A percentile compares a stretch with the other conserved stretches of the same genome.
Conservation (phyloP, 2,113 vertebrate genomes). For the Motacilla tschutschensis region DNA sequence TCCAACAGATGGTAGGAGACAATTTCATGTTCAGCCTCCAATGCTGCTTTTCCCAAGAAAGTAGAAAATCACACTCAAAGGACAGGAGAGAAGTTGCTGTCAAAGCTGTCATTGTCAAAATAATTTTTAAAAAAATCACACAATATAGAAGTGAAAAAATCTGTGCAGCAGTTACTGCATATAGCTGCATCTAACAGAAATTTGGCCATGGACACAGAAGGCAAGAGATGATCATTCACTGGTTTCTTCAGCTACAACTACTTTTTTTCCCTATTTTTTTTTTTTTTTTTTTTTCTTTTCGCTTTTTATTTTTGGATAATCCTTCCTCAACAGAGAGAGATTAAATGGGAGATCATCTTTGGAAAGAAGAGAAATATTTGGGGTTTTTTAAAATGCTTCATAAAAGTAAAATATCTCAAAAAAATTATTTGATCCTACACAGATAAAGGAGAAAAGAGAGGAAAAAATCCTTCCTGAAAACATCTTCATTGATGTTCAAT, state of each 20-base stretch:
- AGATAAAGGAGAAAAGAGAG: background rate
- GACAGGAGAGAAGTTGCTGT: background rate
- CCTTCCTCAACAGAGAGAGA: background rate
- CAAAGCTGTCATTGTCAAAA: background rate
- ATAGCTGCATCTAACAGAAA: background rate
- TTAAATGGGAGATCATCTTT: background rate
- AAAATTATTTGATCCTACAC: background rate
- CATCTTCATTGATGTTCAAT: background rate
- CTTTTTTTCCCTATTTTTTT: rapidly evolving
- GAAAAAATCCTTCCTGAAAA: background rate
- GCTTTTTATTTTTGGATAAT: background rate
- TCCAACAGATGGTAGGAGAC: background rate
- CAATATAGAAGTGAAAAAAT: background rate
- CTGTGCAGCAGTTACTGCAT: background rate
- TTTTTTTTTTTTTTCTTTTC: too few species aligned
- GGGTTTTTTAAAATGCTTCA: background rate
- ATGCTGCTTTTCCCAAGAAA: background rate
- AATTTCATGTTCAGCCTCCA: background rate
- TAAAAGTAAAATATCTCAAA: background rate
- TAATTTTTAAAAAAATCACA: background rate
- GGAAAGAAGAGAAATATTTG: background rate
- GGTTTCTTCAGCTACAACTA: background rate
- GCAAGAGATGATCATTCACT: background rate
- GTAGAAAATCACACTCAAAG: background rate
- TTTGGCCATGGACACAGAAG: background rate